Evolutionary conservation across 2,113 vertebrate species (phyloP).

Genomic region (Gracilinanus agilis): DNA sequence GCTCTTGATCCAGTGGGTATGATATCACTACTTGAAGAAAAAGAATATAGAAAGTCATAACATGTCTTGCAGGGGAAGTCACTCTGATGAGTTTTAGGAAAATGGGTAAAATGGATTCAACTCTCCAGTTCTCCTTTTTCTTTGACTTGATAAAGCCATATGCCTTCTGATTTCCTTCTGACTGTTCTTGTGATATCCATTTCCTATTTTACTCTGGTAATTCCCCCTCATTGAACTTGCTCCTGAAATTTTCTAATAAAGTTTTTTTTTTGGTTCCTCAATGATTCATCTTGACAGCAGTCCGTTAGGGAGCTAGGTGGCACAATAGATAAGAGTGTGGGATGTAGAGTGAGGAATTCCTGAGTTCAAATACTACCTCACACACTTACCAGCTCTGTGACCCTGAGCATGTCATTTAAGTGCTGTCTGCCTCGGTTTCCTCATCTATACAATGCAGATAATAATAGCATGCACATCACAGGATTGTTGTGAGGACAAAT

Average conservation of each 20-base stretch:
- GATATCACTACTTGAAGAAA: slow-evolving; percentile 69
- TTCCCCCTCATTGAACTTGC: background rate
- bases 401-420: background rate
- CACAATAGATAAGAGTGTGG: background rate
- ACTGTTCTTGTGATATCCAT: background rate
- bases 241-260: background rate
- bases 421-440: background rate
- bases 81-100: slow-evolving; percentile 44
- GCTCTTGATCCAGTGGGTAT: slow-evolving; percentile 14
- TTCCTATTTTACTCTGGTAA: background rate
- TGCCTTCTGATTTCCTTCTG: background rate
- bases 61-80: background rate
- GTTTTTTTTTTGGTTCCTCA: background rate
- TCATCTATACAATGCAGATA: background rate
- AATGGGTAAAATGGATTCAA: slow-evolving; percentile 26
- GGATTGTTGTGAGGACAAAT: background rate
- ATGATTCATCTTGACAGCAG: background rate
- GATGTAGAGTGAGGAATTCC: background rate
- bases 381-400: background rate
- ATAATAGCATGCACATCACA: background rate
- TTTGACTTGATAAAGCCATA: background rate
- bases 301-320: background rate
- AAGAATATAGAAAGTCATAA: slow-evolving; percentile 53
- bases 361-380: background rate
- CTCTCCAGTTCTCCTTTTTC: slow-evolving; percentile 5